Evolutionary conservation across 2,888 invertebrate species (phyloP).

Genomic region (Nemotelus pantherinus): DNA sequence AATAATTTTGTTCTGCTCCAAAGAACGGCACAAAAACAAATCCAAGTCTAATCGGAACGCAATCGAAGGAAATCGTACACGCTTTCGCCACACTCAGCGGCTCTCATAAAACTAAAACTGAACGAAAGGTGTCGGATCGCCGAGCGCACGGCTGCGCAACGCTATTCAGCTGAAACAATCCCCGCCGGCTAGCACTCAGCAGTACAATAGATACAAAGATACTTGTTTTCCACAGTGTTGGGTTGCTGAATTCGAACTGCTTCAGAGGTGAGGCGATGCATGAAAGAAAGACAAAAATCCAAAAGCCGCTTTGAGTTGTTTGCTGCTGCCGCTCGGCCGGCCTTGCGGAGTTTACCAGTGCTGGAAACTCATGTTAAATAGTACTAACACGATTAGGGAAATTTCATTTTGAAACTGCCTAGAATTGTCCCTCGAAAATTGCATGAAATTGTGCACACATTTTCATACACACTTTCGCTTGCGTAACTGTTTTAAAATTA

Average conservation of each 20-base stretch:
- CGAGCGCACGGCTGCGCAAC: slow-evolving; percentile 11
- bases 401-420: too few relatives aligned
- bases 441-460: too few relatives aligned
- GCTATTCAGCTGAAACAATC: slow-evolving; percentile 16
- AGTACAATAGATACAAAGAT: neutral
- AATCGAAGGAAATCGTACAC: slow-evolving; percentile 3
- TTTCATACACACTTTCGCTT: too few relatives aligned
- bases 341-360: slow-evolving; percentile 20
- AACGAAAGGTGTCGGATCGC: slow-evolving; percentile 39
- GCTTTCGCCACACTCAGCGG: slow-evolving; percentile 38
- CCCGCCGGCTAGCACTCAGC: slow-evolving; percentile 6
- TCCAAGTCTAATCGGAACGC: neutral
- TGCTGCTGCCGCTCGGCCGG: neutral
- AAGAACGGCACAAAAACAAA: slow-evolving; percentile 31
- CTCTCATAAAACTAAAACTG: slow-evolving; percentile 42
- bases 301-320: neutral
- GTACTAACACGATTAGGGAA: too few relatives aligned
- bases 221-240: neutral
- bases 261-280: neutral
- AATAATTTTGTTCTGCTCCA: slow-evolving; percentile 17
- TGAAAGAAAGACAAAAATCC: neutral
- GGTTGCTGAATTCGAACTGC: slow-evolving; percentile 2
- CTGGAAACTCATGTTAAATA: neutral
- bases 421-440: too few relatives aligned
- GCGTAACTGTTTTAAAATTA: too few relatives aligned